phyloP scores from a whole-genome alignment of 2,113 vertebrate species.

The Myrmophylax atrothorax region DNA sequence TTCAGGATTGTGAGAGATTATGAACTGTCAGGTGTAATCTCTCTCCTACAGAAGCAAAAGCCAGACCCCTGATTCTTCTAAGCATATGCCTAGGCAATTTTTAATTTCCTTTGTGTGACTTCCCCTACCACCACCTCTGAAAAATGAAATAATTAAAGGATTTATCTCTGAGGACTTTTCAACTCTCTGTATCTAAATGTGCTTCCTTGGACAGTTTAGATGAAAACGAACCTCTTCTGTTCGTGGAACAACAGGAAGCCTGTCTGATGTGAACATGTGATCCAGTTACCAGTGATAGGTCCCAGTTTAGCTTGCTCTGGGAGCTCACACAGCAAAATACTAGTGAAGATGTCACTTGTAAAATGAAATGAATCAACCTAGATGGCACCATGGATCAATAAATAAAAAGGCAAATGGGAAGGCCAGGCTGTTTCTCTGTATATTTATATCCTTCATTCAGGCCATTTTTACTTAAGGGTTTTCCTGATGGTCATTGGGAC shows the following conservation, averaged over 20 bases:
- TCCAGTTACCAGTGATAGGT: neutral
- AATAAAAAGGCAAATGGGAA: neutral
- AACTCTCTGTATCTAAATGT: neutral
- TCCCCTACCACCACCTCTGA: neutral
- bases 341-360: neutral
- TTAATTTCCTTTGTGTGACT: neutral
- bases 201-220: neutral
- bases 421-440: neutral
- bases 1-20: neutral
- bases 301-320: neutral
- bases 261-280: neutral
- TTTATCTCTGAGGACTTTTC: neutral
- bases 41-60: neutral
- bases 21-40: neutral
- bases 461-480: neutral
- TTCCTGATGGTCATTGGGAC: neutral
- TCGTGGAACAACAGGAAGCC: neutral
- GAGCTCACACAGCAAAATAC: neutral
- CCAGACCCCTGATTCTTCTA: neutral
- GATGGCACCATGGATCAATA: accelerated
- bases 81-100: accelerated
- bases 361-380: neutral
- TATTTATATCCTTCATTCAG: neutral
- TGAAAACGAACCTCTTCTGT: neutral
- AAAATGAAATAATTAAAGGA: neutral